A percentile compares a stretch with the other conserved stretches of the same genome.
Conservation (phyloP, 2,888 invertebrate genomes). For the Doris montereyensis region DNA sequence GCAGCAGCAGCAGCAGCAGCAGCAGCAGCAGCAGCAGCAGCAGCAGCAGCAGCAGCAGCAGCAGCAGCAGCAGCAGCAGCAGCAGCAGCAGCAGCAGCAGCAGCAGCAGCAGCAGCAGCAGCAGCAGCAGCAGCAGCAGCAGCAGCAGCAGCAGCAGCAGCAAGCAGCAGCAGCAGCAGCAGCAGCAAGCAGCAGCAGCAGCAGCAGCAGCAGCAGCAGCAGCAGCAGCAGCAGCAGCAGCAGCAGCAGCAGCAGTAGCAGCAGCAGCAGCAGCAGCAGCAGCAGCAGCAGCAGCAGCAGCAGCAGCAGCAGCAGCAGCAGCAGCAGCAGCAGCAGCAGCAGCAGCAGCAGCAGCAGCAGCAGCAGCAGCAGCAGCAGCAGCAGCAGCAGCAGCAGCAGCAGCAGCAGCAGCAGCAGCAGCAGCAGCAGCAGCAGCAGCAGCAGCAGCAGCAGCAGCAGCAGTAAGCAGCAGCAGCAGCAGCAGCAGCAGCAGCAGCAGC, state of each 20-base stretch:
- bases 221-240: background rate
- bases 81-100: background rate
- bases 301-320: constrained; percentile 2
- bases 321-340: constrained; percentile 12
- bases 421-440: background rate
- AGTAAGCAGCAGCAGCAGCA: background rate
- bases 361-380: constrained; percentile 12
- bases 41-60: background rate
- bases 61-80: background rate
- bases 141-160: too few relatives aligned
- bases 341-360: background rate
- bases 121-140: constrained; percentile 2
- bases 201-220: background rate
- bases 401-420: constrained; percentile 3
- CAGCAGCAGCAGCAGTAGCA: background rate
- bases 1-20: background rate
- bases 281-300: constrained; percentile 15
- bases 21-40: background rate
- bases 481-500: background rate
- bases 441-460: background rate
- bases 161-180: too few relatives aligned
- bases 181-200: too few relatives aligned
- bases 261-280: constrained; percentile 12
- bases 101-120: constrained; percentile 16
- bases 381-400: constrained; percentile 23